These are phyloP conservation scores for Tipula lateralis DNA, from an alignment of 2,888 invertebrate genomes.

Conservation along the genomic window DNA sequence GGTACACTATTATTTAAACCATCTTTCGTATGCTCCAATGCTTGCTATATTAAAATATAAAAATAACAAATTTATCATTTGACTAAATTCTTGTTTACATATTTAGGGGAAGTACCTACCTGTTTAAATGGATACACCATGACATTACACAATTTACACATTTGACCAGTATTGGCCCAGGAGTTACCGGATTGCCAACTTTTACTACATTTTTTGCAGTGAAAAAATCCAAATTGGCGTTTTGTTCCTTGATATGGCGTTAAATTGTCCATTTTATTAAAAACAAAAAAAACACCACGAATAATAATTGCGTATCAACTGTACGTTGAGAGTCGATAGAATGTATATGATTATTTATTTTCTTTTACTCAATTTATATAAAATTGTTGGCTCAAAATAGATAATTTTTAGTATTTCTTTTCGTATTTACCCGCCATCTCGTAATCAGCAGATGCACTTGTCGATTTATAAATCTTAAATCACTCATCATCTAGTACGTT, in stretches of 20 bases:
- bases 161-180: neutral
- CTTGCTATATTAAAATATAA: neutral
- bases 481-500: too few species aligned
- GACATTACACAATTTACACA: neutral
- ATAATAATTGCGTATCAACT: too few species aligned
- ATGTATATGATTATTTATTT: too few species aligned
- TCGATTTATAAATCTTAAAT: too few species aligned
- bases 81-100: neutral
- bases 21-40: neutral
- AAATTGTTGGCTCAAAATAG: too few species aligned
- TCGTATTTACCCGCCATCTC: too few species aligned
- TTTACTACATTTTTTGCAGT: neutral
- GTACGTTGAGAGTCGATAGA: too few species aligned
- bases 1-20: neutral
- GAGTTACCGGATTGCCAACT: neutral
- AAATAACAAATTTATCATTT: too few species aligned
- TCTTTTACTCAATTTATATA: too few species aligned
- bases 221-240: neutral
- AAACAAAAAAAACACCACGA: too few species aligned
- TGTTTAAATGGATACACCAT: conserved; percentile 16
- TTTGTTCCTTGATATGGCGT: neutral
- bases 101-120: neutral
- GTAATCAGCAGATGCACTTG: too few species aligned
- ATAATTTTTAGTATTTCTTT: too few species aligned
- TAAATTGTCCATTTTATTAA: neutral